phyloP scores from a whole-genome alignment of 1,140 invertebrate genomes.

The Tenebrio molitor region DNA sequence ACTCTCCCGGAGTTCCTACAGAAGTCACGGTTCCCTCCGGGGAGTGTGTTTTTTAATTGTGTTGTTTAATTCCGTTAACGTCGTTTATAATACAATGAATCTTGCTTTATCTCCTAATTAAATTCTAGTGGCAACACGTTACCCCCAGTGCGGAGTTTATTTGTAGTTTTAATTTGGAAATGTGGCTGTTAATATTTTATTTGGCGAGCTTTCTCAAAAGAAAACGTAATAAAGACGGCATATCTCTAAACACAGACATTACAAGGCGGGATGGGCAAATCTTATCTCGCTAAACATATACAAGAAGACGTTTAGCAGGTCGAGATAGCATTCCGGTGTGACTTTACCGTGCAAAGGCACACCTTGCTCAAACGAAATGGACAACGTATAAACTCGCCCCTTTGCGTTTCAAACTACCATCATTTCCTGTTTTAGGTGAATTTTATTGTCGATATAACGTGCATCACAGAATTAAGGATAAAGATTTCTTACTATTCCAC shows the following conservation, averaged over 20 bases:
- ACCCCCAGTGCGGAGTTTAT: constrained; percentile 5
- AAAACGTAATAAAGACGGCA: constrained; percentile 40
- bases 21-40: too few species aligned
- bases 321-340: constrained; percentile 37
- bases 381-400: constrained; percentile 46
- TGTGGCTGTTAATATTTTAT: constrained; percentile 39
- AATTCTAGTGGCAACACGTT: constrained; percentile 30
- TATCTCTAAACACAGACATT: constrained; percentile 47
- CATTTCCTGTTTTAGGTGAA: constrained; percentile 39
- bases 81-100: constrained; percentile 4
- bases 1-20: too few species aligned
- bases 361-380: constrained; percentile 45
- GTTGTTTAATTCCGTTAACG: neutral
- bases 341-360: constrained; percentile 12
- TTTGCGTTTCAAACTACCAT: constrained; percentile 47
- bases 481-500: constrained; percentile 40
- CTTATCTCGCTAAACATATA: constrained; percentile 46
- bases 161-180: constrained; percentile 27
- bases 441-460: constrained; percentile 48
- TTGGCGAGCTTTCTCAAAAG: constrained; percentile 14
- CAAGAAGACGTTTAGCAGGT: constrained; percentile 46
- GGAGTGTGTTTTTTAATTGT: neutral
- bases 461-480: constrained; percentile 45
- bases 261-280: constrained; percentile 41
- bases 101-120: constrained; percentile 18